These are phyloP conservation scores for Micromys minutus DNA, from an alignment of 2,113 vertebrate genomes.

Conservation along the genomic window DNA sequence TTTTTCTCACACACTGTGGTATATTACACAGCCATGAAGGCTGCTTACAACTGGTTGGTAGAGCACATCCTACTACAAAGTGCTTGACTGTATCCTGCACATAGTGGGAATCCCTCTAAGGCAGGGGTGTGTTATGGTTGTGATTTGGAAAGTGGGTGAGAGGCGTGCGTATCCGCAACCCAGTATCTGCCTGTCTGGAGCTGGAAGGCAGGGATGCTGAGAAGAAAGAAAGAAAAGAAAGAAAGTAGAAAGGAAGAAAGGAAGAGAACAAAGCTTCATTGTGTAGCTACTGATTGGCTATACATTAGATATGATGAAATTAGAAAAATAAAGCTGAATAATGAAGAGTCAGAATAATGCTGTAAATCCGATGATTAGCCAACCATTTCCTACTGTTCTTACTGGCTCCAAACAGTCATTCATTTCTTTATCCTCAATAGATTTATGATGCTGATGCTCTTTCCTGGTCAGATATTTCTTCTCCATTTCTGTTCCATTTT, in stretches of 20 bases:
- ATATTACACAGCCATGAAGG: not conserved
- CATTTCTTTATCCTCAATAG: not conserved
- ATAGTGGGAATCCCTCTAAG: not conserved
- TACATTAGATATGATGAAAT: not conserved
- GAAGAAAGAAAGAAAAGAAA: not conserved
- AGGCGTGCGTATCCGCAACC: too few relatives aligned
- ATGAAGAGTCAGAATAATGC: not conserved
- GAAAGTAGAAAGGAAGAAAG: too few relatives aligned
- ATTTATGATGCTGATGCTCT: not conserved
- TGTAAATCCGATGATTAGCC: not conserved
- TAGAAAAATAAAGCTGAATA: not conserved
- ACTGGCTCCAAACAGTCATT: not conserved
- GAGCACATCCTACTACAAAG: not conserved
- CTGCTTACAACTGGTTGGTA: not conserved
- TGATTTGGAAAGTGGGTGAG: not conserved
- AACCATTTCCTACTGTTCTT: not conserved
- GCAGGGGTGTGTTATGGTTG: not conserved
- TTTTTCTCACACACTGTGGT: not conserved
- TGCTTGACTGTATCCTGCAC: not conserved
- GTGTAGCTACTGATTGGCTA: not conserved
- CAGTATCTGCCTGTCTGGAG: not conserved
- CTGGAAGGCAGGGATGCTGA: not conserved
- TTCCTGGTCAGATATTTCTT: not conserved
- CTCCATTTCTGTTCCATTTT: not conserved
- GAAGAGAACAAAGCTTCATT: not conserved